These are phyloP conservation scores for Drosophila yakuba DNA, from an alignment of 1,140 invertebrate genomes.

Conservation along the genomic window DNA sequence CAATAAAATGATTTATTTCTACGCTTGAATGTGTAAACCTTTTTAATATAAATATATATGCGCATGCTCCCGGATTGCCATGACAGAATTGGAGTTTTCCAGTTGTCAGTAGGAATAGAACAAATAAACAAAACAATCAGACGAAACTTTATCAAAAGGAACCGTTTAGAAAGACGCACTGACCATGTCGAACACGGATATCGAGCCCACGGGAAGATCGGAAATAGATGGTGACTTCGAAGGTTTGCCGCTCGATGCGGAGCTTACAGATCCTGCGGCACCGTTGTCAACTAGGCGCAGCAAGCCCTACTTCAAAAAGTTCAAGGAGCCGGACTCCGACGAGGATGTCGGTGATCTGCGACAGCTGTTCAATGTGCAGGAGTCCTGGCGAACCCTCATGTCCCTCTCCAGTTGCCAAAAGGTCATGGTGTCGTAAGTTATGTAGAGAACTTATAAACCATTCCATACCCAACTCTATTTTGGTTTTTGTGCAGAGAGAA, in stretches of 20 bases:
- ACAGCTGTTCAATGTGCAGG: conserved; percentile 58
- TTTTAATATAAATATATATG: background rate
- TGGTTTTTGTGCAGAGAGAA: conserved; percentile 21
- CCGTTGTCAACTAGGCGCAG: background rate
- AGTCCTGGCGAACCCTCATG: conserved; percentile 71
- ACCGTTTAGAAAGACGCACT: background rate
- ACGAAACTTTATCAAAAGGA: background rate
- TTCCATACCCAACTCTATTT: too few relatives aligned
- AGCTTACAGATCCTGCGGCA: background rate
- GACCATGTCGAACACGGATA: background rate
- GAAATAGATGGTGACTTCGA: conserved; percentile 1
- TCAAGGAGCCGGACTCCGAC: conserved; percentile 59
- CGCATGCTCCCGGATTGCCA: conserved; percentile 67
- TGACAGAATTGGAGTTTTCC: conserved; percentile 36
- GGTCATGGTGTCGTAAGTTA: conserved; percentile 75
- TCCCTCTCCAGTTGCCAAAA: conserved; percentile 60
- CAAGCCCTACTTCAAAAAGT: conserved; percentile 61
- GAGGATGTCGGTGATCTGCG: conserved; percentile 51
- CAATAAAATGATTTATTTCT: too few relatives aligned
- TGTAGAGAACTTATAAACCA: fast-evolving
- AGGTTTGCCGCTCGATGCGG: background rate
- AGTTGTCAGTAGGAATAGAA: conserved; percentile 17
- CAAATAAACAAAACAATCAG: conserved; percentile 12
- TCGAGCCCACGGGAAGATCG: background rate
- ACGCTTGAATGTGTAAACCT: background rate